Evolutionary conservation across 2,888 invertebrate species (phyloP).

Genomic region (Argynnis bischoffii): DNA sequence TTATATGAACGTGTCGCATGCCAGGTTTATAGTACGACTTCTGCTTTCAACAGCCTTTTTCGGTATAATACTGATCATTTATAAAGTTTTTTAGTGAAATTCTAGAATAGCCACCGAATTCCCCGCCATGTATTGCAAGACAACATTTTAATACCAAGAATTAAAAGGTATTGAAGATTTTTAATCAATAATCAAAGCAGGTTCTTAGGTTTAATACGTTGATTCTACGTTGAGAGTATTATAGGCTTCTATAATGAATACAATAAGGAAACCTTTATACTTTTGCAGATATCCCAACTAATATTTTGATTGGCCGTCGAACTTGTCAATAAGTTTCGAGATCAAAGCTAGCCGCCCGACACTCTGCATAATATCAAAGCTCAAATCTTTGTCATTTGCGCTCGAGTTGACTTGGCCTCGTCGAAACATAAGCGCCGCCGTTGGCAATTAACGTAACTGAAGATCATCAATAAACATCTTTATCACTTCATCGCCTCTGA

Average conservation of each 20-base stretch:
- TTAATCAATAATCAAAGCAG: slow-evolving; percentile 1
- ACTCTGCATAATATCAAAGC: slow-evolving; percentile 60
- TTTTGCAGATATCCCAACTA: slow-evolving; percentile 47
- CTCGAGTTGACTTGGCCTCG: slow-evolving; percentile 61
- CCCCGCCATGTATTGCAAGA: slow-evolving; percentile 72
- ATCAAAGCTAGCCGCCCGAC: slow-evolving; percentile 71
- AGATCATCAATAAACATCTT: slow-evolving; percentile 81
- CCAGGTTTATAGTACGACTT: slow-evolving; percentile 53
- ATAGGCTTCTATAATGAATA: not conserved
- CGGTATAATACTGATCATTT: slow-evolving; percentile 65
- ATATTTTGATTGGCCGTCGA: slow-evolving; percentile 75
- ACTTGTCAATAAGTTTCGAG: slow-evolving; percentile 59
- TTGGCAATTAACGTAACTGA: slow-evolving; percentile 78
- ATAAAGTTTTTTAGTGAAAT: slow-evolving; percentile 68
- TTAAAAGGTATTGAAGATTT: slow-evolving; percentile 53
- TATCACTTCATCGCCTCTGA: slow-evolving; percentile 79
- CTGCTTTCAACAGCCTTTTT: slow-evolving; percentile 67
- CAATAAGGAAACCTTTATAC: not conserved
- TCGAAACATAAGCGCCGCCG: slow-evolving; percentile 72
- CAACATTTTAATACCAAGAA: slow-evolving; percentile 63
- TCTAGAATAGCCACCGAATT: slow-evolving; percentile 69
- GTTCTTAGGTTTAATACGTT: not conserved
- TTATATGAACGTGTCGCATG: slow-evolving; percentile 55
- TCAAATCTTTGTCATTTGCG: slow-evolving; percentile 77
- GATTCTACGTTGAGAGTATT: slow-evolving; percentile 5